Evolutionary conservation across 1,140 invertebrate species (phyloP).

Genomic region (Dinoponera quadriceps): DNA sequence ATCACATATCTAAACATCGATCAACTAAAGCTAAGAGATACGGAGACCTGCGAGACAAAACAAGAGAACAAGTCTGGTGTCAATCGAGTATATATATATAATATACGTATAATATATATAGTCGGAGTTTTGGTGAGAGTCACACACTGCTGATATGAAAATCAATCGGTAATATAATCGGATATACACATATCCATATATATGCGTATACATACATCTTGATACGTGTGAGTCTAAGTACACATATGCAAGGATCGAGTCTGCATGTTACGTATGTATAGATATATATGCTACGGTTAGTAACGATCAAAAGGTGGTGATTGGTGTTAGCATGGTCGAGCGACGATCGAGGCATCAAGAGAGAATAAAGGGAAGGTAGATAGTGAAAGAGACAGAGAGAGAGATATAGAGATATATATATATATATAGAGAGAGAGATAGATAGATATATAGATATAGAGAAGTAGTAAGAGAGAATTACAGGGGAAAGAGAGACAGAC

Average conservation of each 20-base stretch:
- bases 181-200: slow-evolving; percentile 55
- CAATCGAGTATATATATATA: background rate
- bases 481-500: slow-evolving; percentile 49
- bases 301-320: slow-evolving; percentile 60
- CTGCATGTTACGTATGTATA: slow-evolving; percentile 61
- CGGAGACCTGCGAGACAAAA: slow-evolving; percentile 45
- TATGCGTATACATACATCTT: slow-evolving; percentile 60
- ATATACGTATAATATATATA: no score
- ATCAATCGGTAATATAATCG: slow-evolving; percentile 45
- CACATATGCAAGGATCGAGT: slow-evolving; percentile 61
- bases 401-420: slow-evolving; percentile 50
- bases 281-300: slow-evolving; percentile 62
- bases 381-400: slow-evolving; percentile 63
- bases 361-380: slow-evolving; percentile 62
- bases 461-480: slow-evolving; percentile 23
- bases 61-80: slow-evolving; percentile 36
- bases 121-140: slow-evolving; percentile 47
- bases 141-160: slow-evolving; percentile 56
- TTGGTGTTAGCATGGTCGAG: slow-evolving; percentile 58
- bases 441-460: slow-evolving; percentile 33
- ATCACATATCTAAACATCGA: slow-evolving; percentile 78
- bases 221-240: slow-evolving; percentile 65
- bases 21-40: slow-evolving; percentile 70
- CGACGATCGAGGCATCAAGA: slow-evolving; percentile 53
- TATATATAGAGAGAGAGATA: slow-evolving; percentile 15